Evolutionary conservation across 2,113 vertebrate genomes (phyloP), one percentile per base, ranked within the genome.

Genomic region (Melanotaenia duboulayi): DNA sequence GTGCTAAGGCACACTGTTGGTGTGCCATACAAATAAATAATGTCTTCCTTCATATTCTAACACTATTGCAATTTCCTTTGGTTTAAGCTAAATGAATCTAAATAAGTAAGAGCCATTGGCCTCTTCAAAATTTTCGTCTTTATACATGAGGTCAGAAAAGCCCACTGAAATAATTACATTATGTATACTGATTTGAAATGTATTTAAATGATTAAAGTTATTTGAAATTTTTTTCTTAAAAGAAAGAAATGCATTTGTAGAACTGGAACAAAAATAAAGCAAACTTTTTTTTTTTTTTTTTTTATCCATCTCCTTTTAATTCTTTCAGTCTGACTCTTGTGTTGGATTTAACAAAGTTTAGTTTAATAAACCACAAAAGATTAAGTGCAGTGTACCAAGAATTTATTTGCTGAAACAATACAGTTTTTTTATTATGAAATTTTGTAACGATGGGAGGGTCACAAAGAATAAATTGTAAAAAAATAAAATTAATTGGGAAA

Each of bases 251-350:
- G 44, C 20, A 57, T 76, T 82, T 66, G 73, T 74, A 78, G 22
- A 20, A 39, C 16, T 16, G 23, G 13, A 55, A 9, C 17, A 67
- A 51, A 76, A 87, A 81, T 79, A 74, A 85, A 87, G 28, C 19
- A 65, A 65, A 35, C 1, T 67, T 61, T 42, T 11, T 71, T 51
- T 51, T 9, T 12, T 1, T 67, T 61, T 42, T 11, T 71, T 51
- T 51, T 9, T 12, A 32, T 10, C 20, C 22, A 35, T 35, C 4
- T 20, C 16, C 50, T 65, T 24, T 19, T 28, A n/a, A 13, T 10
- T 20, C 23, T 54, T 66, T 66, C 16, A 54, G 48, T 66, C 0
- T n/a, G 32, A 19, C 16, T 48, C 14, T 42, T 42, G 3, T 48
- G 17, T 19, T n/a, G 44, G 6, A 48, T n/a, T 5, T n/a, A 35